Conservation (phyloP, 1,140 invertebrate species). For the Schlechtendalia chinensis region DNA sequence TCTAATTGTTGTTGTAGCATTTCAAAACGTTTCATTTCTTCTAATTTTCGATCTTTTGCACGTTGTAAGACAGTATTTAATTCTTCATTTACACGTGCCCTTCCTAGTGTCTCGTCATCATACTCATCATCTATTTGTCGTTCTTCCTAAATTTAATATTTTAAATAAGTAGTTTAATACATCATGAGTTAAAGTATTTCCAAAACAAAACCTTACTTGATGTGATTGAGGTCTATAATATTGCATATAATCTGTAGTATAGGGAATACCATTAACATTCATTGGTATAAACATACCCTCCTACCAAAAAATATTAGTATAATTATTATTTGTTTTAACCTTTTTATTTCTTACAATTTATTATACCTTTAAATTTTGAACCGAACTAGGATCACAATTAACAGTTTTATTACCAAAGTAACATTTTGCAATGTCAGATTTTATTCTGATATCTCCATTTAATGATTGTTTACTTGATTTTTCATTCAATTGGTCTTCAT, state of each 20-base stretch:
- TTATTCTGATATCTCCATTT: constrained; percentile 26
- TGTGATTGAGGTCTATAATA: constrained; percentile 19
- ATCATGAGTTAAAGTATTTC: not conserved
- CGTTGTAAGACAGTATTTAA: constrained; percentile 71
- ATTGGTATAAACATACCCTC: constrained; percentile 4
- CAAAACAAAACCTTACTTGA: constrained; percentile 33
- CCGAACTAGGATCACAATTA: not conserved
- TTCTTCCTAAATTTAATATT: constrained; percentile 43
- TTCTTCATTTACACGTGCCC: constrained; percentile 67
- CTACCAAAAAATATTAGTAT: constrained; percentile 3
- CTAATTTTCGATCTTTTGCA: constrained; percentile 74
- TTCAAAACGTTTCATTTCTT: constrained; percentile 76
- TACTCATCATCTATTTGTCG: constrained; percentile 64
- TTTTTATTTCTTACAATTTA: not conserved
- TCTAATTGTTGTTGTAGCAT: constrained; percentile 60
- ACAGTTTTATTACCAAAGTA: not conserved
- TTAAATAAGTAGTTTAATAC: not conserved
- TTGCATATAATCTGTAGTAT: constrained; percentile 21
- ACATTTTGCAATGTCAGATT: constrained; percentile 22
- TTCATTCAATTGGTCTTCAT: constrained; percentile 64
- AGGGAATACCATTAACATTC: constrained; percentile 27
- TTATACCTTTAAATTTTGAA: constrained; percentile 37
- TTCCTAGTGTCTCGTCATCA: constrained; percentile 70
- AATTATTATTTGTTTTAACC: too few relatives aligned
- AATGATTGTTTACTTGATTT: constrained; percentile 49